Conservation (phyloP, 2,888 invertebrate species). For the Drosophila prolongata region DNA sequence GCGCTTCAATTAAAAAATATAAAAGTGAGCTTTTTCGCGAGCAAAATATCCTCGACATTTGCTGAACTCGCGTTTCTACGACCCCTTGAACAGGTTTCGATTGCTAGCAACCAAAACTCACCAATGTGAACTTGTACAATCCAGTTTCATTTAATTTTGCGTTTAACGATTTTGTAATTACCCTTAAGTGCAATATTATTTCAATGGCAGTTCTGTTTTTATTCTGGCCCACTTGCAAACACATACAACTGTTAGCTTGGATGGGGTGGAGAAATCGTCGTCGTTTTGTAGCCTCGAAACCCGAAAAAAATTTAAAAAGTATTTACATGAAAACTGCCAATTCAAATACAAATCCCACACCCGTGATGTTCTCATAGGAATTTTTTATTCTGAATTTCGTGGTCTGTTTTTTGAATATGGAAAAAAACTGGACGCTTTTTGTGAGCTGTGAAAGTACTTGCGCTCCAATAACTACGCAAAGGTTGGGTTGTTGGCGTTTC, state of each 20-base stretch:
- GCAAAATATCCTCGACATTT: constrained; percentile 2
- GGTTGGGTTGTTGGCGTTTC: constrained; percentile 48
- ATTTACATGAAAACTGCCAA: constrained; percentile 63
- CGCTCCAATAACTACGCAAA: constrained; percentile 70
- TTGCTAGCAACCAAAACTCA: constrained; percentile 33
- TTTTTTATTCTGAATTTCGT: constrained; percentile 52
- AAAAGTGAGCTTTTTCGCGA: constrained; percentile 7
- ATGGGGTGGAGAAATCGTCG: constrained; percentile 28
- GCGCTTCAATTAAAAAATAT: constrained; percentile 27
- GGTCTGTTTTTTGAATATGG: constrained; percentile 59
- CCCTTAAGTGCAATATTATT: constrained; percentile 68
- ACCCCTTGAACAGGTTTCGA: constrained; percentile 38
- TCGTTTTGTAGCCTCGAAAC: constrained; percentile 48
- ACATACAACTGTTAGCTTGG: background rate
- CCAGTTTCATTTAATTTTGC: constrained; percentile 45
- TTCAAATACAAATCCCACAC: constrained; percentile 24
- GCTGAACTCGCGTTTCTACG: constrained; percentile 1
- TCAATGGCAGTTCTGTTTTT: constrained; percentile 62
- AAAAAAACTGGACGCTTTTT: constrained; percentile 46
- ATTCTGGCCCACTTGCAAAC: constrained; percentile 51
- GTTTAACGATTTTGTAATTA: constrained; percentile 74
- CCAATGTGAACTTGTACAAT: constrained; percentile 49
- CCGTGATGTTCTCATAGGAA: constrained; percentile 9
- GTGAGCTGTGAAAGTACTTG: constrained; percentile 32
- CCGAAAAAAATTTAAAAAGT: constrained; percentile 52